phyloP scores from a whole-genome alignment of 2,113 vertebrate species.

The Cheirogaleus medius region DNA sequence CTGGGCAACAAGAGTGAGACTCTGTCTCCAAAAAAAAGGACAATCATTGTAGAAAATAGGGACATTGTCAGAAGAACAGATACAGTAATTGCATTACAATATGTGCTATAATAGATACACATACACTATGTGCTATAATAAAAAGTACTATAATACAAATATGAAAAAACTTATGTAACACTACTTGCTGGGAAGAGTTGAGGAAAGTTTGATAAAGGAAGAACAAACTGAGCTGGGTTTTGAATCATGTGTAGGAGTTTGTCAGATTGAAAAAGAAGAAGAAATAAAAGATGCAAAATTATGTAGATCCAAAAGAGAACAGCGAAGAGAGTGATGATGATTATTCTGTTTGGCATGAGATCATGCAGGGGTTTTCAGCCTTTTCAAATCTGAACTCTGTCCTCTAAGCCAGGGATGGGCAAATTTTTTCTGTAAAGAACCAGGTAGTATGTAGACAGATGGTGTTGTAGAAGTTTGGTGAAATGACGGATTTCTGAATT shows the following conservation, averaged over 20 bases:
- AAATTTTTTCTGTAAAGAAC: neutral
- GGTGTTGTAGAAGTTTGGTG: neutral
- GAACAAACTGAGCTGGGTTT: neutral
- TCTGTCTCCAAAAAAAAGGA: too few relatives aligned
- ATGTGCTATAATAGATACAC: neutral
- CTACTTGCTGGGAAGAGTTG: neutral
- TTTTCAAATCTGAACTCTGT: neutral
- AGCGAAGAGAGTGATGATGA: neutral
- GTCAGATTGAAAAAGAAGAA: neutral
- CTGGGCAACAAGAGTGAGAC: too few relatives aligned
- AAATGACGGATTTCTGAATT: neutral
- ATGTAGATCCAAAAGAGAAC: neutral
- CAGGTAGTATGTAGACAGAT: neutral
- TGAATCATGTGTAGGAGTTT: neutral
- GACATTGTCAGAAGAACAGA: neutral
- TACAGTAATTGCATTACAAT: neutral
- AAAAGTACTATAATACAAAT: neutral
- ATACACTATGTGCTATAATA: neutral
- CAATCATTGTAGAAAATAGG: neutral
- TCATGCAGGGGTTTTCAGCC: neutral
- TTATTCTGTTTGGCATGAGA: neutral
- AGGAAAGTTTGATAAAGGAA: neutral
- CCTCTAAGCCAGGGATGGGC: neutral
- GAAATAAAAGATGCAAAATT: neutral
- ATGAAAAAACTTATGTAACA: neutral